Percentiles rank a stretch among this genome's conserved stretches.
Conservation (phyloP, 2,797 vertebrate genomes). For the Channallabes apus region DNA sequence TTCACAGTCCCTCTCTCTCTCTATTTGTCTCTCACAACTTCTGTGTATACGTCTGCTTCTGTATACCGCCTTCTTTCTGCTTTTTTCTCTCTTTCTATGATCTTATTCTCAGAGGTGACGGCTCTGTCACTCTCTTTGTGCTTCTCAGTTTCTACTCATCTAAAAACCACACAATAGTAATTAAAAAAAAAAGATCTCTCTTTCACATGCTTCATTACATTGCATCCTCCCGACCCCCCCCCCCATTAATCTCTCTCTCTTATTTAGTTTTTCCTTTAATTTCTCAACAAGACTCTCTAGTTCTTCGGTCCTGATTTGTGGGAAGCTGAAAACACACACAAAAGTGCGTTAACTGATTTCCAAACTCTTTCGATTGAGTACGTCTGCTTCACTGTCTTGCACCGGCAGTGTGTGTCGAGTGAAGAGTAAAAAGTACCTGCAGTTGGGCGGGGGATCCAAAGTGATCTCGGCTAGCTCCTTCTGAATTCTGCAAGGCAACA, state of each 20-base stretch:
- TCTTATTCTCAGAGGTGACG: neutral
- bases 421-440: slow-evolving; percentile 84
- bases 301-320: neutral
- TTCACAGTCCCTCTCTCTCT: neutral
- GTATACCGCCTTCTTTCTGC: no score
- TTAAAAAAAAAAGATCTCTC: neutral
- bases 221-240: no score
- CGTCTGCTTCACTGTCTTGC: neutral
- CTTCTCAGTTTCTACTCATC: neutral
- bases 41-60: neutral
- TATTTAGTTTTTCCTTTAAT: neutral
- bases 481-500: slow-evolving; percentile 86
- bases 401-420: neutral
- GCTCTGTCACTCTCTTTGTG: neutral
- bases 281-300: neutral
- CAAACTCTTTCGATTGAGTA: neutral
- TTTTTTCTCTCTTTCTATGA: neutral
- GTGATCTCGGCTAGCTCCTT: slow-evolving; percentile 99
- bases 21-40: neutral
- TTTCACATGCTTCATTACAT: neutral
- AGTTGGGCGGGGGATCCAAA: slow-evolving; percentile 97
- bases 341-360: neutral
- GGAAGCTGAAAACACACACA: neutral
- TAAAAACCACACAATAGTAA: neutral
- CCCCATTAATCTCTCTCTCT: no score